phyloP scores from a whole-genome alignment of 2,113 vertebrate species.

The Atlantisia rogersi region DNA sequence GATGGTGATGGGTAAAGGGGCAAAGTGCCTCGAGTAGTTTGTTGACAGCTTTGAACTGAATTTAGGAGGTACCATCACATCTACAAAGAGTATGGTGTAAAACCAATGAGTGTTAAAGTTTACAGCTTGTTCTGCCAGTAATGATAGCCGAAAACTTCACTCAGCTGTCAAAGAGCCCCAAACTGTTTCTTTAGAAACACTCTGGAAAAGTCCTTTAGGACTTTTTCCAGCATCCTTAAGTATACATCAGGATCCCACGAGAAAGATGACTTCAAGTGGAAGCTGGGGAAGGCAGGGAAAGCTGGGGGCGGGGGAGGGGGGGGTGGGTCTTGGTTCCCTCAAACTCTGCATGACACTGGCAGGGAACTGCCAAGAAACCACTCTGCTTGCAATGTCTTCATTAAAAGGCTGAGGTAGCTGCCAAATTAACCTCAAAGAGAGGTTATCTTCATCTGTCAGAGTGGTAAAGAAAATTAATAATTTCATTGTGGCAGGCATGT shows the following conservation, averaged over 20 bases:
- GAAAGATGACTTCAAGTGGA: not conserved
- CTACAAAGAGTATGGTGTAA: not conserved
- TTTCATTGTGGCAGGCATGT: not conserved
- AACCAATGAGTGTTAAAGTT: not conserved
- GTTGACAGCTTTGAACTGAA: not conserved
- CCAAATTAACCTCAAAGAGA: constrained; percentile 38
- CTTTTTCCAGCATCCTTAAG: not conserved
- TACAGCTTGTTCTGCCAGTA: not conserved
- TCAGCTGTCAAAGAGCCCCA: not conserved
- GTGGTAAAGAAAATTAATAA: constrained; percentile 13
- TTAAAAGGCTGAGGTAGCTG: not conserved
- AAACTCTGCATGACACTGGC: not conserved
- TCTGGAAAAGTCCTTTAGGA: not conserved
- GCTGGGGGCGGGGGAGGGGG: not conserved
- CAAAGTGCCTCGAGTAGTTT: not conserved
- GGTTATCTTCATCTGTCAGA: constrained; percentile 15
- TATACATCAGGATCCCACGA: not conserved
- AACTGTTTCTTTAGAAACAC: not conserved
- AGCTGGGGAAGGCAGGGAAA: not conserved
- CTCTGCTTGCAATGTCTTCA: not conserved
- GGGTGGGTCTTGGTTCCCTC: not conserved
- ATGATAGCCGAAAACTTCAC: not conserved
- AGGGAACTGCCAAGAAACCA: not conserved
- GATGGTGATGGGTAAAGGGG: not conserved
- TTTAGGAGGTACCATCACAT: not conserved